Evolutionary conservation across 2,888 invertebrate species (phyloP).

Genomic region (Ormyrus thymus): DNA sequence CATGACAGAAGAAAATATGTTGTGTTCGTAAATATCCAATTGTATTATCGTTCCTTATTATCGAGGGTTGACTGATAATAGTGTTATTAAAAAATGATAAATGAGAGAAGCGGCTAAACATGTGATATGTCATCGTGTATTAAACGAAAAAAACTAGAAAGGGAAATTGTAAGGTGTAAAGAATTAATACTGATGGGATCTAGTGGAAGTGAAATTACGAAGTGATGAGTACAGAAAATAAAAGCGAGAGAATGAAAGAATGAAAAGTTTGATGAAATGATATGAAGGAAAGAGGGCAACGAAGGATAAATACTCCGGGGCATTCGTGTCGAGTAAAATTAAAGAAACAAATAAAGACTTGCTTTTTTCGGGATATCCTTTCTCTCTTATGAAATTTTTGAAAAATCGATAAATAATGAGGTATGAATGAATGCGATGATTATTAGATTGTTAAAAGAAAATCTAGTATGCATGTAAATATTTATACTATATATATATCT

Average conservation of each 20-base stretch:
- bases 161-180: slow-evolving; percentile 40
- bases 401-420: slow-evolving; percentile 55
- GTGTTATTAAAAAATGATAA: slow-evolving; percentile 62
- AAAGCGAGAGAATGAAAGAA: slow-evolving; percentile 49
- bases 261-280: slow-evolving; percentile 50
- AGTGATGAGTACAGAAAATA: slow-evolving; percentile 46
- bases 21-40: slow-evolving; percentile 74
- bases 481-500: slow-evolving; percentile 71
- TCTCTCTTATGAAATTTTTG: slow-evolving; percentile 52
- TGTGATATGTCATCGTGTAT: slow-evolving; percentile 74
- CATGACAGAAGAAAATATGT: slow-evolving; percentile 64
- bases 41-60: slow-evolving; percentile 75
- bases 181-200: slow-evolving; percentile 56
- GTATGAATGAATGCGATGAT: slow-evolving; percentile 64
- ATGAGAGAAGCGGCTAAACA: slow-evolving; percentile 65
- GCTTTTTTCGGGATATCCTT: slow-evolving; percentile 47
- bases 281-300: slow-evolving; percentile 50
- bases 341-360: slow-evolving; percentile 26
- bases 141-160: slow-evolving; percentile 61
- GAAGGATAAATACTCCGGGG: slow-evolving; percentile 54
- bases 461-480: slow-evolving; percentile 72
- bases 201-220: slow-evolving; percentile 59
- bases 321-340: slow-evolving; percentile 42
- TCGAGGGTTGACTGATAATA: slow-evolving; percentile 71
- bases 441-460: slow-evolving; percentile 68